These are phyloP conservation scores for Staurois parvus DNA, from an alignment of 2,797 vertebrate genomes.

Conservation along the genomic window DNA sequence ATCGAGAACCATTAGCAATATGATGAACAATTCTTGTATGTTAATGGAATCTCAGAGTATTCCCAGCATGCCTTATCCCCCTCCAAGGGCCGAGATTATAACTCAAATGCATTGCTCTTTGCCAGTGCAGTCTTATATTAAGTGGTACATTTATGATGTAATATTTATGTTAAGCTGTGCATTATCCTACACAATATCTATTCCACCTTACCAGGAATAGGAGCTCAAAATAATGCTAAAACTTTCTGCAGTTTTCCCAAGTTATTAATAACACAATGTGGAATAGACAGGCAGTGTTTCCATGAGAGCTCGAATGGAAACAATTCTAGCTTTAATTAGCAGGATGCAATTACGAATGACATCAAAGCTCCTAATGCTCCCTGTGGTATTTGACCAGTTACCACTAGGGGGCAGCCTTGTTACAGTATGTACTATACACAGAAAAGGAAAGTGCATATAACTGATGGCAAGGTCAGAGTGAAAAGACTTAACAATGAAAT, in stretches of 20 bases:
- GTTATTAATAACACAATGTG: no score
- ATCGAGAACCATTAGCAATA: background rate
- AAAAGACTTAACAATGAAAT: background rate
- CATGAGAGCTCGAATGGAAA: constrained; percentile 2
- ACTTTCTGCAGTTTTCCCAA: background rate
- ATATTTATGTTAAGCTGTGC: no score
- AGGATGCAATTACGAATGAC: constrained; percentile 5
- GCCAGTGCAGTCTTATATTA: background rate
- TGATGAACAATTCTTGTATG: background rate
- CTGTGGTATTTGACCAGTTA: background rate
- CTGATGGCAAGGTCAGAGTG: background rate
- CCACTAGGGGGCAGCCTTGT: constrained; percentile 33
- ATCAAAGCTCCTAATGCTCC: constrained; percentile 6
- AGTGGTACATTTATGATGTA: no score
- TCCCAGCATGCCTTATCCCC: background rate
- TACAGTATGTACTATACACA: background rate
- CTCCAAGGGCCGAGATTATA: background rate
- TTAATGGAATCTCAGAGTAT: background rate
- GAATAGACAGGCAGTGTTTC: background rate
- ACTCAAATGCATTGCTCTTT: background rate
- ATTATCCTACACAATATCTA: no score
- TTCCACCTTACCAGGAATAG: no score
- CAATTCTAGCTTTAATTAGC: constrained; percentile 18
- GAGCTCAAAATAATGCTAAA: no score
- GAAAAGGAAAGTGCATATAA: background rate